phyloP scores from a whole-genome alignment of 2,888 invertebrate genomes.

The Oligia fasciuncula region DNA sequence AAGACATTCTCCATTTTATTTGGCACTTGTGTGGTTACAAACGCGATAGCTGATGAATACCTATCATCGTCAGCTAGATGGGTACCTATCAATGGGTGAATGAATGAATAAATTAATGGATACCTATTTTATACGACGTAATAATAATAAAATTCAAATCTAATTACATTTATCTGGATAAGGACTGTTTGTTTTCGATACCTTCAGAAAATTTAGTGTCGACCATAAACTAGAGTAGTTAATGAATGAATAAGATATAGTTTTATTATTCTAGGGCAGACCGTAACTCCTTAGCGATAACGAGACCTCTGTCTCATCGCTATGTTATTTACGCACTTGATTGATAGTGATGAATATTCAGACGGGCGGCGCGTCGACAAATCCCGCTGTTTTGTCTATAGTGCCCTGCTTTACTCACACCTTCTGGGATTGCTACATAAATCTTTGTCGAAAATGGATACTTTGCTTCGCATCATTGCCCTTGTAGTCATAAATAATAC shows the following conservation, averaged over 20 bases:
- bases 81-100: constrained; percentile 30
- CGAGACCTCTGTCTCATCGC: constrained; percentile 77
- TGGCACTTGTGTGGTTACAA: neutral
- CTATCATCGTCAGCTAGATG: constrained; percentile 6
- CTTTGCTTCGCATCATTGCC: constrained; percentile 74
- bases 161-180: constrained; percentile 50
- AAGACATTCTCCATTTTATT: neutral
- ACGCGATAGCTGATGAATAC: neutral
- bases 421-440: constrained; percentile 81
- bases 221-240: constrained; percentile 52
- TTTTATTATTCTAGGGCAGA: constrained; percentile 71
- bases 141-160: constrained; percentile 51
- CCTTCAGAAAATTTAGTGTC: constrained; percentile 53
- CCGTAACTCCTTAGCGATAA: constrained; percentile 77
- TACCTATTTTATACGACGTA: constrained; percentile 21
- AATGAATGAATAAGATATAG: constrained; percentile 69
- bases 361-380: constrained; percentile 75
- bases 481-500: constrained; percentile 73
- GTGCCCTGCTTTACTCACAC: constrained; percentile 71
- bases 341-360: constrained; percentile 85
- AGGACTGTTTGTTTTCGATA: constrained; percentile 55
- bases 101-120: constrained; percentile 41
- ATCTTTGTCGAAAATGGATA: constrained; percentile 78
- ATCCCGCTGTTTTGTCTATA: constrained; percentile 76
- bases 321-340: constrained; percentile 81